Evolutionary conservation across 2,888 invertebrate species (phyloP), one percentile per base, ranked within the genome.

Genomic region (Ectemnius continuus): DNA sequence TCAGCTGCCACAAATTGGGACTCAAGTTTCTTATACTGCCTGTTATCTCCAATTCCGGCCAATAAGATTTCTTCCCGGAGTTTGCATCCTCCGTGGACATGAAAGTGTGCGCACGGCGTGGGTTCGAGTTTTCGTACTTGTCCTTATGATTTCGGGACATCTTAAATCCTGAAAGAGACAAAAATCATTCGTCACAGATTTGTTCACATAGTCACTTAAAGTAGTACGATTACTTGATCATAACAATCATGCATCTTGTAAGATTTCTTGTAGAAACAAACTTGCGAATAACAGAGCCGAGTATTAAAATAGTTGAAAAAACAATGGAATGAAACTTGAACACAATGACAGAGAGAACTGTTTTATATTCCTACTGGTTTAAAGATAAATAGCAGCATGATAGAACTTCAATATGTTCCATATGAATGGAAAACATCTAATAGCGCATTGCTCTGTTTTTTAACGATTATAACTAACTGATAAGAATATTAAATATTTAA

Each of bases 21-120:
- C 98, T 97, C 87, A 99, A 92, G 91, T 98, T 98, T 88, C 97
- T 95, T 89, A 99, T 97, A 93, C 95, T 96, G 92, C 99, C 99
- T 92, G 94, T 94, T 92, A 97, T 96, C 94, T 97, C 97, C 93
- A 97, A 93, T 90, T 96, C 96, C 91, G 96, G 95, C 98, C 98
- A 98, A 91, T 95, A 94, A 85, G 97, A 96, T 92, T 97, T 97
- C 92, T 97, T 97, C 83, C 98, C 98, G 86, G 97, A 94, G 89
- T 96, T 97, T 91, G 96, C 94, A 90, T 98, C 98, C 92, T 98
- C 97, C 85, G 96, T 93, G 89, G 97, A 96, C 96, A 98, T 96
- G 92, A 97, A 96, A 89, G 96, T 96, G 92, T 97, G 96, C 87
- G 95, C 94, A 91, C 97, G 94, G 92, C 96, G 94, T 89, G 94